Evolutionary conservation across 2,888 invertebrate genomes (phyloP), one percentile per base, ranked within the genome.

Genomic region (Meganola albula): DNA sequence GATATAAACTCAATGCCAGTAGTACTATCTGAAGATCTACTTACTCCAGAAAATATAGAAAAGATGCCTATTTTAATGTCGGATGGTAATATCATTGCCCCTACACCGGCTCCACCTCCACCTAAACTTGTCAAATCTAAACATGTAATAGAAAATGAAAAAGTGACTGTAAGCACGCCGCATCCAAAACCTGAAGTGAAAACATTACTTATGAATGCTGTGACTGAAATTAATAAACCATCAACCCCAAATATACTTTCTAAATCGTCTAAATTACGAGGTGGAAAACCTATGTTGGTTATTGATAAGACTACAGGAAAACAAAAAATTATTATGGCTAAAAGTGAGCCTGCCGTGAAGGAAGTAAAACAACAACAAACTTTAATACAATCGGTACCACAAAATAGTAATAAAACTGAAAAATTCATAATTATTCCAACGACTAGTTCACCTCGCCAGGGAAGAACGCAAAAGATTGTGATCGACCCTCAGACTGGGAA

Each of bases 1-100:
- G 93, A 93, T 62, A 93, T 93, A 18, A 90, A 91, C 65, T 91
- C 91, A 1, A 92, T 93, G 91, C 93, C 93, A 1, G 91, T 93
- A 41, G 91, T 93, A 2, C 66, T 93, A 23, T 90, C 91, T 16
- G 92, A 92, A 48, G 92, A 92, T 51, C 87, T 90, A 7, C 68
- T 92, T 36, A 90, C 90, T 0, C 88, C 91, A 1, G 91, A 91
- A 57, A 90, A 74, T 53, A 89, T 91, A 30, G 90, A 91, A 49
- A 90, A 90, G 57, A 89, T 91, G 88, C 91, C 91, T 0, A 87
- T 91, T 16, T 88, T 90, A 1, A 83, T 84, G 80, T 69, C 85
- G 1, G 85, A 84, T 41, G 79, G 77, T 6, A 80, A 80, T 48
- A 61, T 82, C 21, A 68, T 82, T 37, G 62, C 68, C 11, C 74